Conservation (phyloP, 2,888 invertebrate genomes). For the Sesia bembeciformis region DNA sequence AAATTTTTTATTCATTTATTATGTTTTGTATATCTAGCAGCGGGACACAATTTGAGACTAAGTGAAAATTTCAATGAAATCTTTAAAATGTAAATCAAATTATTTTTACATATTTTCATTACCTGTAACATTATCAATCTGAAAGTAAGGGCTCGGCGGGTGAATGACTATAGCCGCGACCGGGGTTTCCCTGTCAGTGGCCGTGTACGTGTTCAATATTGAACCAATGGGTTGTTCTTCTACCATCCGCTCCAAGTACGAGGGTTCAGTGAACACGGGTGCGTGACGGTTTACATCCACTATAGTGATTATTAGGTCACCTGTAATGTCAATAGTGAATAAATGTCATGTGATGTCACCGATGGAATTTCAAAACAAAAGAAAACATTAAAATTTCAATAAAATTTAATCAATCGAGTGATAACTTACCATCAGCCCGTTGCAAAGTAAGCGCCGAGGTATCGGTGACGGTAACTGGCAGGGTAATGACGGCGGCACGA, state of each 20-base stretch:
- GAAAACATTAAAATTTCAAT: too few species aligned
- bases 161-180: conserved; percentile 83
- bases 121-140: conserved; percentile 87
- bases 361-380: too few species aligned
- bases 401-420: too few species aligned
- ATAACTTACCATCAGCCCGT: conserved; percentile 79
- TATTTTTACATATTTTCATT: conserved; percentile 11
- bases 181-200: conserved; percentile 87
- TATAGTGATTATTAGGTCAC: conserved; percentile 78
- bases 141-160: conserved; percentile 83
- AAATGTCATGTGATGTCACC: too few species aligned
- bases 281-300: conserved; percentile 82
- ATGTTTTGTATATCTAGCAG: too few species aligned
- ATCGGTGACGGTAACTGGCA: conserved; percentile 87
- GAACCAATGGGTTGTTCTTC: conserved; percentile 90
- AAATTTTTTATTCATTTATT: too few species aligned
- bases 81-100: too few species aligned
- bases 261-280: conserved; percentile 66
- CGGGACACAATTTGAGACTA: too few species aligned
- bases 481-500: conserved; percentile 82
- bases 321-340: conserved; percentile 25
- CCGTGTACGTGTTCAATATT: conserved; percentile 83
- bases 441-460: conserved; percentile 85
- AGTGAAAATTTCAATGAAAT: too few species aligned
- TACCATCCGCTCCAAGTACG: conserved; percentile 68